Evolutionary conservation across 1,140 invertebrate species (phyloP).

Genomic region (Pachypeltis micranthus): DNA sequence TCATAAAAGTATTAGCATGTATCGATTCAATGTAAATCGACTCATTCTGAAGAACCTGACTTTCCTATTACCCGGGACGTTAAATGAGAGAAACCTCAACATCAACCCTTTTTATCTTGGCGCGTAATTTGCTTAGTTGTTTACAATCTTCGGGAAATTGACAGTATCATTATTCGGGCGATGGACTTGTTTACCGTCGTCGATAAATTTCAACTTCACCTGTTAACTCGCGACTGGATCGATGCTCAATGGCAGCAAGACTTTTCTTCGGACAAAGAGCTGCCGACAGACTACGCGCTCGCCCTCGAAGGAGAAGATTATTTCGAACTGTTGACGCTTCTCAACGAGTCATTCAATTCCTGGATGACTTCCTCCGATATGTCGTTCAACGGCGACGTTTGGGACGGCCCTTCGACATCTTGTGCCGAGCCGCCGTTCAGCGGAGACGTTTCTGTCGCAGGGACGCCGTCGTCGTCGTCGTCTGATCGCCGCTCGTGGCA

Average conservation of each 20-base stretch:
- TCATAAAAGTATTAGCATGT: no score
- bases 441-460: neutral
- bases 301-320: conserved; percentile 35
- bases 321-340: conserved; percentile 31
- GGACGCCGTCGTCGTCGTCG: conserved; percentile 27
- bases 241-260: conserved; percentile 38
- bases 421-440: no score
- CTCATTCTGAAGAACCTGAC: no score
- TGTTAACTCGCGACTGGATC: conserved; percentile 38
- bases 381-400: conserved; percentile 24
- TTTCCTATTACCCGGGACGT: no score
- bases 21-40: no score
- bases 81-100: no score
- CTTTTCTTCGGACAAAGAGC: conserved; percentile 37
- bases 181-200: conserved; percentile 35
- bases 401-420: neutral
- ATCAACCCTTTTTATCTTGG: no score
- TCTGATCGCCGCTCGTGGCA: conserved; percentile 37
- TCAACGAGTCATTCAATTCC: conserved; percentile 29
- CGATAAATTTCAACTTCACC: conserved; percentile 33
- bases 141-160: no score
- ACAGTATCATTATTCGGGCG: no score
- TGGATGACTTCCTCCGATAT: conserved; percentile 25
- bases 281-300: conserved; percentile 37
- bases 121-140: no score